Percentiles rank a stretch among this genome's conserved stretches.
These are phyloP conservation scores for Bombus waltoni DNA, from an alignment of 1,140 invertebrate genomes.

Conservation along the genomic window DNA sequence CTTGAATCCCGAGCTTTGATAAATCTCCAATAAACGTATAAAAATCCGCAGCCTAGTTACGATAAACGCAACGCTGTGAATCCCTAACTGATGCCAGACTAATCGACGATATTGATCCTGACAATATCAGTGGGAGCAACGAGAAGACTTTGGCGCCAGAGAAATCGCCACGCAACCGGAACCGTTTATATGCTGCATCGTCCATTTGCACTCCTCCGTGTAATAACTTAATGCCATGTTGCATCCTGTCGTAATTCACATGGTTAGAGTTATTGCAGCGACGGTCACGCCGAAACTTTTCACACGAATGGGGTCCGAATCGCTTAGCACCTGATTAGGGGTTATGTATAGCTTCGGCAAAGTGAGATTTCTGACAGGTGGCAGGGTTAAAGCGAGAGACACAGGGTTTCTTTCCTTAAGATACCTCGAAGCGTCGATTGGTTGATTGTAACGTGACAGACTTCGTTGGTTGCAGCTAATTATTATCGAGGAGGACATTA, in stretches of 20 bases:
- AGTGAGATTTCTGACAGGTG: not conserved
- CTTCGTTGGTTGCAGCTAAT: no score
- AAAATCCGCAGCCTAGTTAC: not conserved
- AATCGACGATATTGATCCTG: constrained; percentile 18
- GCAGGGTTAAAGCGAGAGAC: accelerated
- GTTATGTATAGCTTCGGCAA: not conserved
- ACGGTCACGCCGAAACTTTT: constrained; percentile 39
- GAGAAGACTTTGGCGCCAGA: constrained; percentile 35
- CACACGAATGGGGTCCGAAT: constrained; percentile 11
- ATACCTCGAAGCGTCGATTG: not conserved
- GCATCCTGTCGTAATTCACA: constrained; percentile 53
- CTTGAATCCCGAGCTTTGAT: no score
- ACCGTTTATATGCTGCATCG: constrained; percentile 30
- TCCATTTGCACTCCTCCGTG: constrained; percentile 45
- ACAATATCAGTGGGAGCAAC: not conserved
- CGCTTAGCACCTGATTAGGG: not conserved
- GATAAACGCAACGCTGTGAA: not conserved
- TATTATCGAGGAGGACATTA: no score
- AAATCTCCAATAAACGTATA: accelerated
- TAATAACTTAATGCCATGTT: constrained; percentile 50
- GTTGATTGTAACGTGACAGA: not conserved
- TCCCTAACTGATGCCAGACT: not conserved
- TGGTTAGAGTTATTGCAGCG: constrained; percentile 26
- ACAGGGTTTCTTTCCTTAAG: accelerated
- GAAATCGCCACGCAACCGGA: constrained; percentile 44